Evolutionary conservation across 1,140 invertebrate species (phyloP), one percentile per base, ranked within the genome.

Genomic region (Chelonus insularis): DNA sequence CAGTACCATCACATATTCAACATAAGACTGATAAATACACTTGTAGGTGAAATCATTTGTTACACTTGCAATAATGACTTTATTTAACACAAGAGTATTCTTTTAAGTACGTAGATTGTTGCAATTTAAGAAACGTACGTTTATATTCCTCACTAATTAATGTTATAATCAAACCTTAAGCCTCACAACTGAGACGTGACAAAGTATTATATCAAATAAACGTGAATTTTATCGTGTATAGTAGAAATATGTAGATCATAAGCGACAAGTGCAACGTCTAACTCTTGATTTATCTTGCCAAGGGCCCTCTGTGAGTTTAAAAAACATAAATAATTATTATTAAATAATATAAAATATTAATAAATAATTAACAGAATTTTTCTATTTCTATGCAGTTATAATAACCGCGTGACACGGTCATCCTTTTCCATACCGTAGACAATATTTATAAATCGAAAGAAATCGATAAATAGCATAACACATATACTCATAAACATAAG

Each of bases 371-470:
- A n/a, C 14, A 4, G 14, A 12, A 39, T 39, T 12, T 4, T 4
- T 9, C 11, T 39, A 4, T 39, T 12, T 12, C 36, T 12, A 12
- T 39, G 14, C n/a, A 39, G 9, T 39, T 3, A 11, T 39, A 9
- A 7, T 45, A 7, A 8, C 8, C 72, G 71, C 76, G 73, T 72
- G 73, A 62, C 72, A 77, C 77, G 75, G 72, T 71, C 70, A 69
- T 75, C 72, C 77, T 68, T 78, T 77, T 78, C 75, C 77, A 79
- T 79, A 77, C 70, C 66, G 72, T 80, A 80, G 77, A 81, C 78
- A 81, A 80, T 81, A 81, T 81, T 81, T 80, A 80, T 78, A 70
- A 79, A 67, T 68, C 74, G 75, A 76, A 77, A 69, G 74, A 75
- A 70, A 57, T 36, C 34, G 62, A 62, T 29, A 48, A 51, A 61